Percentiles rank a stretch among this genome's conserved stretches.
Conservation (phyloP, 2,888 invertebrate genomes). For the Odontothrips loti region DNA sequence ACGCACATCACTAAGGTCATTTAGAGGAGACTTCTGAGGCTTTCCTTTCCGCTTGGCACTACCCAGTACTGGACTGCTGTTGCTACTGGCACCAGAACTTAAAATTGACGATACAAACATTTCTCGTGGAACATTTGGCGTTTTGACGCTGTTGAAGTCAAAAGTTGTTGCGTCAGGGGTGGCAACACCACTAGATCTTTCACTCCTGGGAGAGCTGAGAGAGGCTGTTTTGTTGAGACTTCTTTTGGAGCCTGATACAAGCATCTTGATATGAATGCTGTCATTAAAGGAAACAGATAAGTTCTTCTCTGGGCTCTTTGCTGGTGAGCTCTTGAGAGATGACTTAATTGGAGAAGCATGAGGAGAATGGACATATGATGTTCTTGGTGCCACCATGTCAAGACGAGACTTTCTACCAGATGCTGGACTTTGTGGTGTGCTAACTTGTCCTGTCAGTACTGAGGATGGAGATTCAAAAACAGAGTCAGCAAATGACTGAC, state of each 20-base stretch:
- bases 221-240: background rate
- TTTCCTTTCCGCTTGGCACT: conserved; percentile 2
- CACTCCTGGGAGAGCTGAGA: background rate
- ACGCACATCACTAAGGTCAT: background rate
- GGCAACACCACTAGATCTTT: background rate
- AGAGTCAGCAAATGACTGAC: background rate
- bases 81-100: background rate
- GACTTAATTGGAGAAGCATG: background rate
- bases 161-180: background rate
- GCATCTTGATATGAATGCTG: background rate
- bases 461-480: background rate
- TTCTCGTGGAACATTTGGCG: background rate
- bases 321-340: background rate
- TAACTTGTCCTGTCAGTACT: background rate
- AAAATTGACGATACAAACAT: conserved; percentile 15
- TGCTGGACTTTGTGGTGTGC: conserved; percentile 8
- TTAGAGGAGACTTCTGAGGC: background rate
- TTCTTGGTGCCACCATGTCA: background rate
- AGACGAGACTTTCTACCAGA: background rate
- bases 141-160: background rate
- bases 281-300: conserved; percentile 14
- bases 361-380: background rate
- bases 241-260: background rate
- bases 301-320: background rate
- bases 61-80: background rate